Evolutionary conservation across 2,888 invertebrate species (phyloP), one percentile per base, ranked within the genome.

Genomic region (Clostera curtula): DNA sequence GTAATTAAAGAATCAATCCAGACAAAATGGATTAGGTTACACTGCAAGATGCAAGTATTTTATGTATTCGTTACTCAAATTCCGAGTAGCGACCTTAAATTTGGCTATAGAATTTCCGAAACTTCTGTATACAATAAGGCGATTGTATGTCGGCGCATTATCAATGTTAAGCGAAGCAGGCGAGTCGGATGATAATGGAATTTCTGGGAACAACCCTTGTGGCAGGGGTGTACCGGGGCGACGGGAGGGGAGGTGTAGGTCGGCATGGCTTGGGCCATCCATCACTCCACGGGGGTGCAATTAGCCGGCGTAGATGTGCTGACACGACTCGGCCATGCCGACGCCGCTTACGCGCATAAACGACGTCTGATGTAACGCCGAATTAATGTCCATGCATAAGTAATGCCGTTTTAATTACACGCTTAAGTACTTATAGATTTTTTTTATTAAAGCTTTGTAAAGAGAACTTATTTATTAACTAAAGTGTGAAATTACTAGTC

Each of bases 141-240:
- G 49, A 57, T 51, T 58, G 60, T 58, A 51, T 12, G 58, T 60
- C 64, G 58, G 59, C 50, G 48, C 47, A 56, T 54, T 60, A 66
- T 65, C 62, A 67, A 67, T 64, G 65, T 72, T 65, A 73, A 73
- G 73, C 63, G 64, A 62, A 70, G 52, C 59, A 43, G 36, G 58
- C 57, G 56, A 62, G 52, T 50, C 52, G 51, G 49, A 64, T 68
- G 65, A 74, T 80, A 77, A 79, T 77, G 73, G 72, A 70, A 75
- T 77, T 82, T 80, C 79, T 74, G 68, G 68, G 73, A 82, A 82
- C 77, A 75, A 74, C 80, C 80, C 80, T 72, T 71, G 63, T 71
- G 58, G 54, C 52, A 61, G 57, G 70, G 75, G 69, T 68, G 64
- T 57, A 67, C 52, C 52, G 66, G 21, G 36, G 40, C 22, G 34